phyloP scores from a whole-genome alignment of 2,797 vertebrate species.

The Danio aesculapii region DNA sequence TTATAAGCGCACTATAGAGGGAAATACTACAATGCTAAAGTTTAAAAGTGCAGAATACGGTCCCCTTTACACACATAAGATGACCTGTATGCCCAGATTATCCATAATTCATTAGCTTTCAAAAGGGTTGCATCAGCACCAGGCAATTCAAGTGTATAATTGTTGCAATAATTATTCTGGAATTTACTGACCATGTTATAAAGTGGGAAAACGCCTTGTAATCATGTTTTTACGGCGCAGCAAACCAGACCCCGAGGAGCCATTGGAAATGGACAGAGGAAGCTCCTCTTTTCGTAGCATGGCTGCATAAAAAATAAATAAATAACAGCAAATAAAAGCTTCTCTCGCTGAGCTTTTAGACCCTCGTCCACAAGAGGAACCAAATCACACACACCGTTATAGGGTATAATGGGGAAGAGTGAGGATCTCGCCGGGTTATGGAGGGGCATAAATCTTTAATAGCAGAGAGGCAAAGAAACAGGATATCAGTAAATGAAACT shows the following conservation, averaged over 20 bases:
- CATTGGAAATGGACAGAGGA: conserved; percentile 46
- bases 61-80: not conserved
- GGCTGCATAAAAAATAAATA: conserved; percentile 9
- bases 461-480: conserved; percentile 38
- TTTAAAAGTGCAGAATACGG: not conserved
- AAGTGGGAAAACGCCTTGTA: conserved; percentile 24
- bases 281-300: conserved; percentile 40
- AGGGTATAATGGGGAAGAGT: conserved; percentile 41
- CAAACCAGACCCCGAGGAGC: conserved; percentile 37
- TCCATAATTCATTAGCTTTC: conserved; percentile 18
- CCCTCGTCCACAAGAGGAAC: conserved; percentile 24
- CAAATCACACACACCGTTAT: conserved; percentile 20
- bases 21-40: not conserved
- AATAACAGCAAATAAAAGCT: conserved; percentile 41
- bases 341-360: conserved; percentile 26
- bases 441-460: conserved; percentile 50
- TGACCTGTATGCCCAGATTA: not conserved
- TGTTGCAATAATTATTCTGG: conserved; percentile 35
- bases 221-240: conserved; percentile 20
- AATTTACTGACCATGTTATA: conserved; percentile 28
- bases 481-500: conserved; percentile 51
- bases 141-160: conserved; percentile 22
- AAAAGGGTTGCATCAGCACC: conserved; percentile 30
- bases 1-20: not conserved
- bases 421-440: conserved; percentile 12